phyloP scores from a whole-genome alignment of 2,888 invertebrate species.

The Papilio gigon region DNA sequence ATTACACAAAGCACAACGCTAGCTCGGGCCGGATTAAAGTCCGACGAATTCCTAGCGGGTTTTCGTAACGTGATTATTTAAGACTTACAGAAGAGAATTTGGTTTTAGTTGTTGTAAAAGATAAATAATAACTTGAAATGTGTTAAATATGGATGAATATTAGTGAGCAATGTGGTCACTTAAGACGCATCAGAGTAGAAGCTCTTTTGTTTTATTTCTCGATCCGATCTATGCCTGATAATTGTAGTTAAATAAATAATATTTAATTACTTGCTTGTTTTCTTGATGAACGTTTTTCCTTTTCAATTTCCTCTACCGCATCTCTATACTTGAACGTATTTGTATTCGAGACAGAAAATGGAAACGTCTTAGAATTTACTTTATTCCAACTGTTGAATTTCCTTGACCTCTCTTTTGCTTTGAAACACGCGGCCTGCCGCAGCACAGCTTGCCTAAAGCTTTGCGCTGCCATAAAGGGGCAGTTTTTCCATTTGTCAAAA shows the following conservation, averaged over 20 bases:
- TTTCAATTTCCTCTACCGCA: neutral
- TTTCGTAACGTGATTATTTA: conserved; percentile 3
- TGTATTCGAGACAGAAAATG: conserved; percentile 1
- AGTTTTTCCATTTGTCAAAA: conserved; percentile 34
- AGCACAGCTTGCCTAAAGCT: conserved; percentile 26
- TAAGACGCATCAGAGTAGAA: too few relatives aligned
- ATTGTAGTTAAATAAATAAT: too few relatives aligned
- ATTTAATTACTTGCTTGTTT: neutral
- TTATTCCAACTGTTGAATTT: conserved; percentile 33
- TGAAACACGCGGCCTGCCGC: conserved; percentile 27
- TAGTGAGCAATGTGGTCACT: neutral
- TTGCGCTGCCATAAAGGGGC: conserved; percentile 28
- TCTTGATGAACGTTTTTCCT: neutral
- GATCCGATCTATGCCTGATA: too few relatives aligned
- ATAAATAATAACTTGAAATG: neutral
- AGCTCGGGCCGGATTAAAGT: conserved; percentile 7
- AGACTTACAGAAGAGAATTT: conserved; percentile 1
- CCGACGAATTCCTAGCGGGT: conserved; percentile 11
- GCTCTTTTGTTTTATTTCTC: too few relatives aligned
- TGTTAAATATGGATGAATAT: neutral
- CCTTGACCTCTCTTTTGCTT: conserved; percentile 33
- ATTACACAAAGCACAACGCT: conserved; percentile 11
- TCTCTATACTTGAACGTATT: conserved; percentile 1
- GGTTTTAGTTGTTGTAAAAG: neutral
- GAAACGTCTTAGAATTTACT: conserved; percentile 22